Evolutionary conservation across 2,888 invertebrate genomes (phyloP).

Genomic region (Erebia ligea): DNA sequence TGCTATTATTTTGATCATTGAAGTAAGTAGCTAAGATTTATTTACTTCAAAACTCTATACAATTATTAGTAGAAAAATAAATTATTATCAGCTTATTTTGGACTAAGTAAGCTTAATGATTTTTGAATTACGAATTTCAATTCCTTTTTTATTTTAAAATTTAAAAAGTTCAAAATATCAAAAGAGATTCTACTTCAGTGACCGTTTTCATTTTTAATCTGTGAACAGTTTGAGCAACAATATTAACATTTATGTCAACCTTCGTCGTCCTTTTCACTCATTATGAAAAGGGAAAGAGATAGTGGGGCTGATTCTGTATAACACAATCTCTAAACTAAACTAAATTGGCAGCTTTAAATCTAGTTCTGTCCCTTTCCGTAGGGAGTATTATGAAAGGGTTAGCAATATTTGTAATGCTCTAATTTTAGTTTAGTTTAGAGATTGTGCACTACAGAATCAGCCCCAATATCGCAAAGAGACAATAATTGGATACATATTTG

Average conservation of each 20-base stretch:
- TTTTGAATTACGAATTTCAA: slow-evolving; percentile 11
- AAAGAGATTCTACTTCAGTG: slow-evolving; percentile 12
- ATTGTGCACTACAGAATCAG: too few relatives aligned
- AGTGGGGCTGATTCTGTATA: too few relatives aligned
- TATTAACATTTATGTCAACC: slow-evolving; percentile 3
- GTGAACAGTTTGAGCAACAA: slow-evolving; percentile 33
- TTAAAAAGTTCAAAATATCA: neutral
- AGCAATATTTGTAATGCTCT: too few relatives aligned
- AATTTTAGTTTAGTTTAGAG: too few relatives aligned
- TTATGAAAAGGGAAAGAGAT: slow-evolving; percentile 24
- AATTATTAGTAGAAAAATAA: slow-evolving; percentile 36
- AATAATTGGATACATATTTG: slow-evolving; percentile 6
- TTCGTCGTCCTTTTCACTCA: slow-evolving; percentile 25
- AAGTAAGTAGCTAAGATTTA: slow-evolving; percentile 27
- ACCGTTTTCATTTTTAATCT: slow-evolving; percentile 14
- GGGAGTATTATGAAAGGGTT: too few relatives aligned
- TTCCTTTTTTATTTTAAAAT: slow-evolving; percentile 3
- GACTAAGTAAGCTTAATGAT: slow-evolving; percentile 1
- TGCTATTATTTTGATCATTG: slow-evolving; percentile 13
- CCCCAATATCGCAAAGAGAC: slow-evolving; percentile 2
- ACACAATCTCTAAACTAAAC: too few relatives aligned
- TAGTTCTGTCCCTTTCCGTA: too few relatives aligned
- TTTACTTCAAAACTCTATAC: slow-evolving; percentile 5
- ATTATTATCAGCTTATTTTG: slow-evolving; percentile 18
- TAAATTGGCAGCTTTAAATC: too few relatives aligned